Evolutionary conservation across 2,888 invertebrate species (phyloP).

Genomic region (Chrysomela aeneicollis): DNA sequence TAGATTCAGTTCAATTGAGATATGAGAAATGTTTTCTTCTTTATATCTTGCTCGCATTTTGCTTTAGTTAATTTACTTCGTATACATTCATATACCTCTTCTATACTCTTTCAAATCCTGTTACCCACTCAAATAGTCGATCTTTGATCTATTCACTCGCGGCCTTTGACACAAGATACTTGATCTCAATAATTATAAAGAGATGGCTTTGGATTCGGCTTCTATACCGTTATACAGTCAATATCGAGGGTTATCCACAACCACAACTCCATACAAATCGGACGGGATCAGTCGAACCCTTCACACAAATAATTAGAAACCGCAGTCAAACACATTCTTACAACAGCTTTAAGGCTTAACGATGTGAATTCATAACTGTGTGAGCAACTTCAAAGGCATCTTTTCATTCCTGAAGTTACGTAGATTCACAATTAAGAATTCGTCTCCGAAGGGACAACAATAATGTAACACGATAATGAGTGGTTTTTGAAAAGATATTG

Average conservation of each 20-base stretch:
- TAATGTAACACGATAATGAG: not conserved
- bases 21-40: no score
- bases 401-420: constrained; percentile 13
- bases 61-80: no score
- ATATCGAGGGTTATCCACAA: constrained; percentile 30
- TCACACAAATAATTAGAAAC: constrained; percentile 39
- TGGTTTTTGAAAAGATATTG: no score
- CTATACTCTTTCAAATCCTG: not conserved
- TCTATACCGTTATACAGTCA: constrained; percentile 10
- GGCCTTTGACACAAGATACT: constrained; percentile 20
- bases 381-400: constrained; percentile 37
- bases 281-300: constrained; percentile 37
- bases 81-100: no score
- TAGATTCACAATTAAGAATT: not conserved
- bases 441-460: no score
- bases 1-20: no score
- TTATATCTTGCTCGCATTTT: no score
- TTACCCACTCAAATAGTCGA: not conserved
- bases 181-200: constrained; percentile 28
- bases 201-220: constrained; percentile 24
- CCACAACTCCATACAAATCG: constrained; percentile 37
- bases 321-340: constrained; percentile 41
- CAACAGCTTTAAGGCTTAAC: constrained; percentile 42
- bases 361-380: constrained; percentile 42
- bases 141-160: constrained; percentile 1